Evolutionary conservation across 1,140 invertebrate genomes (phyloP), one percentile per base, ranked within the genome.

Genomic region (Phortica variegata): DNA sequence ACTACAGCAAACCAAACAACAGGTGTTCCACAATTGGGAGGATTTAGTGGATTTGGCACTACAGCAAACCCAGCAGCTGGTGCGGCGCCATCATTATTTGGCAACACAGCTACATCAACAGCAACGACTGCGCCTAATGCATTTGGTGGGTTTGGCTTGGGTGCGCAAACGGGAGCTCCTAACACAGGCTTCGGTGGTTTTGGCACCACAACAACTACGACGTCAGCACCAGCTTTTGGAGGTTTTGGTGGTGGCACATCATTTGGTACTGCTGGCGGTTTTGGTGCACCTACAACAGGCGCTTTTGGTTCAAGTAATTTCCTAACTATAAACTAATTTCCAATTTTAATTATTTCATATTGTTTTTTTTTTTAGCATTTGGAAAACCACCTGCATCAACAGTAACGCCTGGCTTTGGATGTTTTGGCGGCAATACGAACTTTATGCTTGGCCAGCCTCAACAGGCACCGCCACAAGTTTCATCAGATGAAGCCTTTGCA

Each of bases 401-500:
- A 18, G 73, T 66, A 54, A 78, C 72, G 34, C 77, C 71, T 13
- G 77, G 77, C 17, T 81, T 81, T 62, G 71, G 74, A 47, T 79
- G 80, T 19, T 82, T 82, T 57, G 76, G 77, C 12, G 79, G 80
- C 1, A 73, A 72, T 17, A 77, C 73, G 12, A 73, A 53, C 41
- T 73, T 78, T 39, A 77, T 76, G 56, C 61, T 78, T 23, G 73
- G 61, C 4, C 74, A 77, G 45, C 82, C 80, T 42, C 82, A 82
- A 44, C 81, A 82, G 33, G 80, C 81, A 50, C 81, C 79, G 43
- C 76, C 77, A n/a, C 76, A 80, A n/a, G 73, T 82, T 37, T 82
- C 83, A 40, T 79, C 85, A 3, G 83, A 85, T 15, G 86, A 88
- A 61, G 84, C 87, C 1, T 78, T 91, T 32, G 83, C 86, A 36